These are phyloP conservation scores for Atlantisia rogersi DNA, from an alignment of 2,113 vertebrate genomes.

Conservation along the genomic window DNA sequence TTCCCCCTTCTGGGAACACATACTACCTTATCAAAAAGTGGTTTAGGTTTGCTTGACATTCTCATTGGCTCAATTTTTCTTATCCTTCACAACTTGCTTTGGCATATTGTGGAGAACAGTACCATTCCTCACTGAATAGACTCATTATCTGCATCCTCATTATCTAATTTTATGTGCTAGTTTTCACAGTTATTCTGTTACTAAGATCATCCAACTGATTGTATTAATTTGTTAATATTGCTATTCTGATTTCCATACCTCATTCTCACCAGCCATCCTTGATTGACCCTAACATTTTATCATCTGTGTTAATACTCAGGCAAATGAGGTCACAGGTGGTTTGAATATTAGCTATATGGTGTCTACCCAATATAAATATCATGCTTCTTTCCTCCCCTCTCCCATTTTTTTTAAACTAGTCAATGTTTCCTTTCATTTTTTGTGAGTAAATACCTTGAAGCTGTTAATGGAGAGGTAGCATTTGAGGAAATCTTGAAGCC, in stretches of 20 bases:
- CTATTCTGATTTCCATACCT: not conserved
- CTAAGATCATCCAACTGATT: not conserved
- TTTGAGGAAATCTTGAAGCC: slow-evolving; percentile 11
- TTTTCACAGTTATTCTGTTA: slow-evolving; percentile 20
- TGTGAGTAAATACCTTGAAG: not conserved
- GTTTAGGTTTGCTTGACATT: not conserved
- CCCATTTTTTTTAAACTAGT: not conserved
- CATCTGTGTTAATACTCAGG: not conserved
- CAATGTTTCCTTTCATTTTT: not conserved
- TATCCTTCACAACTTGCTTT: not conserved
- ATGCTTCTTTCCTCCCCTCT: accelerated
- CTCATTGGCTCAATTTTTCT: not conserved
- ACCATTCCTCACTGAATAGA: not conserved
- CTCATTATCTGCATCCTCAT: not conserved
- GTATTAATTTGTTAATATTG: not conserved
- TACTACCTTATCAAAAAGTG: not conserved
- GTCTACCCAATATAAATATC: not conserved
- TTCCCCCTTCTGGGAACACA: not conserved
- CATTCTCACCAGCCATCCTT: not conserved
- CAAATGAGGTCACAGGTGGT: not conserved
- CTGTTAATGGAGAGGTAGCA: not conserved
- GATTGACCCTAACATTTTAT: not conserved
- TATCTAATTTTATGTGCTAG: not conserved
- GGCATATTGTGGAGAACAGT: not conserved
- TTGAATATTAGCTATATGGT: not conserved